Evolutionary conservation across 2,113 vertebrate species (phyloP).

Genomic region (Psilopsiagon aurifrons): DNA sequence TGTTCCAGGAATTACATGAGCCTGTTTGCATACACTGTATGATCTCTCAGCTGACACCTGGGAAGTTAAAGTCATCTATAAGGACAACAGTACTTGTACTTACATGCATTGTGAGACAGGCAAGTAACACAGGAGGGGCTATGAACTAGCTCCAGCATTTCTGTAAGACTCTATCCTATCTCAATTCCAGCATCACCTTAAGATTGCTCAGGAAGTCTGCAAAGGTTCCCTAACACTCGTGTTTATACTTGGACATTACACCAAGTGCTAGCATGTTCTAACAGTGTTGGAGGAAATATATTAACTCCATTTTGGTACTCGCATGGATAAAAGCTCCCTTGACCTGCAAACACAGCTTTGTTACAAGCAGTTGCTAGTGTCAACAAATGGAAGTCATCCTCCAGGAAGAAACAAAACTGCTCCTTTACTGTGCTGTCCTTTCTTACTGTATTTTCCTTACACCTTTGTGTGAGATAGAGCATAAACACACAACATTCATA

Average conservation of each 20-base stretch:
- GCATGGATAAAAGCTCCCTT: background rate
- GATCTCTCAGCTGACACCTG: background rate
- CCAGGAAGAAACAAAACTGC: background rate
- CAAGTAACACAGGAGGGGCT: background rate
- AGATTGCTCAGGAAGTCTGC: background rate
- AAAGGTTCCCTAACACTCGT: background rate
- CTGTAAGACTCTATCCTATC: background rate
- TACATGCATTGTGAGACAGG: background rate
- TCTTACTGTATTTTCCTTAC: background rate
- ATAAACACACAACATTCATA: background rate
- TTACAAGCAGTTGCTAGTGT: background rate
- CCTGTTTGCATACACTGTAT: background rate
- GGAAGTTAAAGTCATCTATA: background rate
- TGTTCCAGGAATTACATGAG: background rate
- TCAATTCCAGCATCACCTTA: background rate
- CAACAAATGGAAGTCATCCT: background rate
- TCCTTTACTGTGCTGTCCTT: background rate
- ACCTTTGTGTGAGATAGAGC: background rate
- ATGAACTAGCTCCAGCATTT: background rate
- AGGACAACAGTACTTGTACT: background rate
- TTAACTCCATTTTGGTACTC: background rate
- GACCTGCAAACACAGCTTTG: background rate
- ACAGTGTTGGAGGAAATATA: background rate
- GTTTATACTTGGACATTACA: background rate
- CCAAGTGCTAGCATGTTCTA: background rate